Conservation (phyloP, 37 sponge, comb jelly and placozoan genomes). For the Halichondria panicea region DNA sequence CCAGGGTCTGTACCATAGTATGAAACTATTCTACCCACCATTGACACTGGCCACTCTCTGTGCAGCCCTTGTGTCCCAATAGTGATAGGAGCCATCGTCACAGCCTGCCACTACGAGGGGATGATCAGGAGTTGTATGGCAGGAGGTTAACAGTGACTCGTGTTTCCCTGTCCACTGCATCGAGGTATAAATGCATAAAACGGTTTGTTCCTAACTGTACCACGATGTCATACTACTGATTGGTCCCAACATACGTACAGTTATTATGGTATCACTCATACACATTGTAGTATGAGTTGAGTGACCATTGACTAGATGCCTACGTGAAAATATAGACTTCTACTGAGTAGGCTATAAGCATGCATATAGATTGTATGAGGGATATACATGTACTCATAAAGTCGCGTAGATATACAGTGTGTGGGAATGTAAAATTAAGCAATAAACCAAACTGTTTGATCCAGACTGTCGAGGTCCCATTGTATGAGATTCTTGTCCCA, state of each 20-base stretch:
- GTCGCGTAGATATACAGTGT: no score
- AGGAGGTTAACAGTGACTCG: constrained; percentile 42
- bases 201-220: not conserved
- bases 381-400: no score
- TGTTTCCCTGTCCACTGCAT: constrained; percentile 63
- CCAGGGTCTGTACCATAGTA: not conserved
- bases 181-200: not conserved
- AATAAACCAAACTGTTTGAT: constrained; percentile 44
- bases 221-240: not conserved
- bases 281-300: no score
- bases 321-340: not conserved
- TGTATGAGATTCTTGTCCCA: constrained; percentile 85
- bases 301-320: no score
- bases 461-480: constrained; percentile 67
- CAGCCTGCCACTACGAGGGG: constrained; percentile 39
- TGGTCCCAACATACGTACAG: not conserved
- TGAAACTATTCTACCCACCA: not conserved
- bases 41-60: constrained; percentile 9
- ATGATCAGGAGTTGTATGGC: constrained; percentile 14
- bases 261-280: no score
- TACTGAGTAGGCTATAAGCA: not conserved
- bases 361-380: not conserved
- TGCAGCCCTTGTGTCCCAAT: constrained; percentile 57
- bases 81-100: constrained; percentile 19
- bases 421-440: no score